Conservation (phyloP, 35 echinoderm and acorn worm species). For the Apostichopus japonicus region DNA sequence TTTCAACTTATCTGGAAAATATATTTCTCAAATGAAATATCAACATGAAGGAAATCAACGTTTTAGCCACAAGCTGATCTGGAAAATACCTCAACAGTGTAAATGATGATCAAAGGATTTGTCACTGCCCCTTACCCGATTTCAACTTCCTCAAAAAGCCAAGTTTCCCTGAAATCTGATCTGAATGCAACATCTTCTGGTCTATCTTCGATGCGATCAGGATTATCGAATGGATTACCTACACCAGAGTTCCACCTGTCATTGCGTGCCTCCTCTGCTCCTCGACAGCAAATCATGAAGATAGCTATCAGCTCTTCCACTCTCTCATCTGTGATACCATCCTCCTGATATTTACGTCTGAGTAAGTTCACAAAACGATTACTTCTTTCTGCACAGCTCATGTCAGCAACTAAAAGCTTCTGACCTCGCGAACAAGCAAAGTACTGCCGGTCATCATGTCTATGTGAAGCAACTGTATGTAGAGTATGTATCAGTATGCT, state of each 20-base stretch:
- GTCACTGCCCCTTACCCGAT: slow-evolving; percentile 61
- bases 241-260: not conserved
- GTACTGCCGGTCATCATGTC: not conserved
- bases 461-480: no score
- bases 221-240: not conserved
- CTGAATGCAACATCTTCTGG: slow-evolving; percentile 38
- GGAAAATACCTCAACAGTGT: no score
- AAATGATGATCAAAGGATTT: no score
- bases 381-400: not conserved
- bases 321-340: not conserved
- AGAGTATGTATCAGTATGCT: no score
- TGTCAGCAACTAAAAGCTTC: not conserved
- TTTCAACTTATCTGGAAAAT: no score
- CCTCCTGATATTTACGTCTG: not conserved
- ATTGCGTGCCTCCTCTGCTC: not conserved
- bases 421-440: not conserved
- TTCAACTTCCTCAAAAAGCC: slow-evolving; percentile 75
- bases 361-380: not conserved
- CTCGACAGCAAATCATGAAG: not conserved
- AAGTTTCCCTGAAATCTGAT: slow-evolving; percentile 82
- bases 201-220: not conserved
- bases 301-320: not conserved
- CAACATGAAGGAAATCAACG: no score
- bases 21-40: no score
- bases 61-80: no score